phyloP scores from a whole-genome alignment of 2,888 invertebrate genomes.

The Dasysyrphus tricinctus region DNA sequence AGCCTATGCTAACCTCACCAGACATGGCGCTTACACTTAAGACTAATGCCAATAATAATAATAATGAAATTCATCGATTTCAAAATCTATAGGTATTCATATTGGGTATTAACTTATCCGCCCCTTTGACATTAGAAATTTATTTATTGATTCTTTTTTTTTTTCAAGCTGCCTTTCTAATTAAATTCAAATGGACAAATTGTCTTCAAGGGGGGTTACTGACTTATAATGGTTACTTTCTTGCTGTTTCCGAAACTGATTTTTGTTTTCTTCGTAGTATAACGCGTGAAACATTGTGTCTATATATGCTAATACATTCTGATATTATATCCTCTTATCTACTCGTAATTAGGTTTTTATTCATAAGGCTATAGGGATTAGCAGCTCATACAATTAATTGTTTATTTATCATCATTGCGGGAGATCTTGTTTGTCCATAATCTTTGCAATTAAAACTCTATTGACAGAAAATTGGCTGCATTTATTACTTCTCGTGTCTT shows the following conservation, averaged over 20 bases:
- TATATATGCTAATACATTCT: neutral
- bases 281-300: too few relatives aligned
- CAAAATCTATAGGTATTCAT: neutral
- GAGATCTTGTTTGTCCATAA: neutral
- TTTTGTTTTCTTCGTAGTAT: neutral
- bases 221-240: slow-evolving; percentile 45
- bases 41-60: too few relatives aligned
- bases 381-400: slow-evolving; percentile 6
- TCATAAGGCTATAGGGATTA: neutral
- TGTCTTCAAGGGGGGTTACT: slow-evolving; percentile 62
- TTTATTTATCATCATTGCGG: slow-evolving; percentile 7
- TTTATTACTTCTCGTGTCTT: neutral
- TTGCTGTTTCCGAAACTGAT: too few relatives aligned
- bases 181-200: slow-evolving; percentile 46
- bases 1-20: too few relatives aligned
- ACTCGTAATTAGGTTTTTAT: neutral
- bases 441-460: slow-evolving; percentile 20
- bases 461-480: slow-evolving; percentile 5
- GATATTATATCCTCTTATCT: neutral
- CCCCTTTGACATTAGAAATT: neutral
- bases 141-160: neutral
- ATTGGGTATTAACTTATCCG: neutral
- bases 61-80: neutral
- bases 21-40: too few relatives aligned
- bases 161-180: neutral